A percentile compares a stretch with the other conserved stretches of the same genome.
These are phyloP conservation scores for Geococcyx californianus DNA, from an alignment of 2,113 vertebrate genomes.

Conservation along the genomic window DNA sequence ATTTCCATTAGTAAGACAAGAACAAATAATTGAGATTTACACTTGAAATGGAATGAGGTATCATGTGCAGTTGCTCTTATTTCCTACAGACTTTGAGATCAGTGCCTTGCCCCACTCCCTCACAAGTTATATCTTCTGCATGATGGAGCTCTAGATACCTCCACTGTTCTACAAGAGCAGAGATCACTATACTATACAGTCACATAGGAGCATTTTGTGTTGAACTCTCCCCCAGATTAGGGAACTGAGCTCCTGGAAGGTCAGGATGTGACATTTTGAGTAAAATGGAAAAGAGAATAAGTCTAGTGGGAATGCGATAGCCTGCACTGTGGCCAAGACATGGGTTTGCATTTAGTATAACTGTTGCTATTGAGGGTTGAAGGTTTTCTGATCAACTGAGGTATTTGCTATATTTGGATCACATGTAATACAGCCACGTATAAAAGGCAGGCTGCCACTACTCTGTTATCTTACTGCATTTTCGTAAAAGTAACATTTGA, in stretches of 20 bases:
- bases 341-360: not conserved
- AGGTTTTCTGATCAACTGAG: not conserved
- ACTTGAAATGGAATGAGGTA: not conserved
- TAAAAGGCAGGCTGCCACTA: not conserved
- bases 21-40: not conserved
- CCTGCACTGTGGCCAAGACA: accelerated
- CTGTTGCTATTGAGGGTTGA: not conserved
- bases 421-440: not conserved
- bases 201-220: not conserved
- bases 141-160: not conserved
- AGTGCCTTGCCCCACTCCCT: not conserved
- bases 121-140: not conserved
- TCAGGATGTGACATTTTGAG: not conserved
- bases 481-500: not conserved
- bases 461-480: not conserved
- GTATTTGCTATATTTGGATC: not conserved
- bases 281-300: not conserved
- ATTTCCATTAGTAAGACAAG: not conserved
- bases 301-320: not conserved
- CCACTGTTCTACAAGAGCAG: not conserved
- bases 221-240: not conserved
- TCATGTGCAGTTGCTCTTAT: not conserved
- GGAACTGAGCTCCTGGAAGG: not conserved
- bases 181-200: not conserved
- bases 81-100: not conserved